These are phyloP conservation scores for Psittacula derbiana DNA, from an alignment of 2,797 vertebrate genomes.

Conservation along the genomic window DNA sequence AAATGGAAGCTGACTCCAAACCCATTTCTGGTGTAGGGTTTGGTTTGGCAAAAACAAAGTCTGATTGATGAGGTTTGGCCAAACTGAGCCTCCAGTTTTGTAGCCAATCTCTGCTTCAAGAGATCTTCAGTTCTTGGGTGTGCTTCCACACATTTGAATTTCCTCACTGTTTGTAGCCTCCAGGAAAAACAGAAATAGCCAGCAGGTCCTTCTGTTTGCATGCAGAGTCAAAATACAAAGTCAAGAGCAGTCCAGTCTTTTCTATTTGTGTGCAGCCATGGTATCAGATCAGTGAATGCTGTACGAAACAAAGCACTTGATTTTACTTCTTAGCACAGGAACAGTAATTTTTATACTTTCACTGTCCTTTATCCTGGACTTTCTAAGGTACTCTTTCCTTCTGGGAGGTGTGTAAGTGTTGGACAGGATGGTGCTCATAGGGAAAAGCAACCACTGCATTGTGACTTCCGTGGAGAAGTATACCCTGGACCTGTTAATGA, in stretches of 20 bases:
- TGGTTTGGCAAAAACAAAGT: slow-evolving; percentile 66
- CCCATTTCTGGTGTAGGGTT: slow-evolving; percentile 43
- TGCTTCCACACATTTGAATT: slow-evolving; percentile 59
- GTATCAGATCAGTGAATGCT: not conserved
- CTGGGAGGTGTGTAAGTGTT: not conserved
- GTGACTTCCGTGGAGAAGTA: not conserved
- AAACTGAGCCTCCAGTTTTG: slow-evolving; percentile 15
- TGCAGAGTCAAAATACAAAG: not conserved
- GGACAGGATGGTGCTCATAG: not conserved
- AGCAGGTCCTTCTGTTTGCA: slow-evolving; percentile 24
- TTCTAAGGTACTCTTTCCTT: not conserved
- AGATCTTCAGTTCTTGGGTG: slow-evolving; percentile 40
- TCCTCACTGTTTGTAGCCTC: slow-evolving; percentile 34
- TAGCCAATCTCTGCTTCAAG: slow-evolving; percentile 37
- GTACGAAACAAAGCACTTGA: not conserved
- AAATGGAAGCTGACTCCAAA: slow-evolving; percentile 49
- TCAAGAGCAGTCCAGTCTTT: not conserved
- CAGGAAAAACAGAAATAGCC: slow-evolving; percentile 51
- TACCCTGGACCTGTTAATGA: not conserved
- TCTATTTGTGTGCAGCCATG: not conserved
- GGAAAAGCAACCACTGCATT: not conserved
- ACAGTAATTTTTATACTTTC: not conserved
- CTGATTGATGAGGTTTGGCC: slow-evolving; percentile 68
- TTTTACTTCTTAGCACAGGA: not conserved
- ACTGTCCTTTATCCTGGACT: not conserved